These are phyloP conservation scores for Melipona bicolor DNA, from an alignment of 2,888 invertebrate species.

Conservation along the genomic window DNA sequence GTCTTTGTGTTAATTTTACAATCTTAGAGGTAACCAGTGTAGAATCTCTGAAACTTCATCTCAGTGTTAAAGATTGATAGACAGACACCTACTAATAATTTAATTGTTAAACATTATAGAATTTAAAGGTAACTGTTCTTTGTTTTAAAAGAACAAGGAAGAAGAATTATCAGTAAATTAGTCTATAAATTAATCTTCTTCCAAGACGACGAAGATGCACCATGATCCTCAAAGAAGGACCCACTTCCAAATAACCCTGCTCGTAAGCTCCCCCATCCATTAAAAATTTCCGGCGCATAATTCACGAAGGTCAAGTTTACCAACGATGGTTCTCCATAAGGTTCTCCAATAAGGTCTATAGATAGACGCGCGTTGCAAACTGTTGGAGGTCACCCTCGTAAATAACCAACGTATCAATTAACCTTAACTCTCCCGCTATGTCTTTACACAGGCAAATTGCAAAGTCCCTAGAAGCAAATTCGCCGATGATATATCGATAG, in stretches of 20 bases:
- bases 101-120: no score
- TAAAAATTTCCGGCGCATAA: neutral
- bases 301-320: neutral
- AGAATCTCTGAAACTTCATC: no score
- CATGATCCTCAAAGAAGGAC: neutral
- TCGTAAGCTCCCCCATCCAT: neutral
- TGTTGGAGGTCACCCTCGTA: constrained; percentile 18
- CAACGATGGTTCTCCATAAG: neutral
- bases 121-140: no score
- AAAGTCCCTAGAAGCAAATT: constrained; percentile 8
- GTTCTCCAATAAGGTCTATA: neutral
- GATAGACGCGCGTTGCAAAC: neutral
- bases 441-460: constrained; percentile 17
- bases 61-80: no score
- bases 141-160: no score
- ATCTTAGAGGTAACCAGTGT: no score
- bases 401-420: constrained; percentile 29
- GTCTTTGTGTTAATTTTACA: no score
- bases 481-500: neutral
- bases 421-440: neutral
- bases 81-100: no score
- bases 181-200: neutral
- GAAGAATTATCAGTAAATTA: no score
- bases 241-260: neutral
- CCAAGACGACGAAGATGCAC: neutral